These are phyloP conservation scores for Scylla paramamosain DNA, from an alignment of 1,140 invertebrate species.

Conservation along the genomic window DNA sequence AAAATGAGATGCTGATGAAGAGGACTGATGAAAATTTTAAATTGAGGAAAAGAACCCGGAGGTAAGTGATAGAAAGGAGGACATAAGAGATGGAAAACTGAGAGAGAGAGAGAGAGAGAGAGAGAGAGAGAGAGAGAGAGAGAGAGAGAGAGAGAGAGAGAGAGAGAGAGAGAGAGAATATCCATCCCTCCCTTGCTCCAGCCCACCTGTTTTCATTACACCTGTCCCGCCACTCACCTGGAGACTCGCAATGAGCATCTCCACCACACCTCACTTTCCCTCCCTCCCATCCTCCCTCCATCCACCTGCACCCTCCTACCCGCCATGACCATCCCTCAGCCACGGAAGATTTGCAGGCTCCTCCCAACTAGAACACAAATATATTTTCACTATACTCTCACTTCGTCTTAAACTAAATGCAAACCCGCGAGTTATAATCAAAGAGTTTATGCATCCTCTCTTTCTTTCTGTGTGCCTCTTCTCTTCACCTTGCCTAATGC, in stretches of 20 bases:
- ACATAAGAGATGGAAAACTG: neutral
- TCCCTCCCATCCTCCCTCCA: neutral
- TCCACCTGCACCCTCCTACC: neutral
- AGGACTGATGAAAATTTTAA: constrained; percentile 24
- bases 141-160: constrained; percentile 20
- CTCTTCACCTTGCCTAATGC: neutral
- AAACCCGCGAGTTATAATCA: no score
- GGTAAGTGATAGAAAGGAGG: constrained; percentile 20
- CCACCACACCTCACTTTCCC: neutral
- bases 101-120: constrained; percentile 15
- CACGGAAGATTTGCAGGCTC: neutral
- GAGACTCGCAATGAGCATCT: neutral
- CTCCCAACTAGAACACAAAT: neutral
- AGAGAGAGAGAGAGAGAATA: constrained; percentile 5
- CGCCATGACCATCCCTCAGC: neutral
- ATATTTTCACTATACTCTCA: neutral
- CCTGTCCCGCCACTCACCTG: constrained; percentile 8
- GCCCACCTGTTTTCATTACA: neutral
- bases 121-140: constrained; percentile 19
- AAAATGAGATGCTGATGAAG: constrained; percentile 5
- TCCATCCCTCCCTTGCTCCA: neutral
- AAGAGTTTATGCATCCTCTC: no score
- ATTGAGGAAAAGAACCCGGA: neutral
- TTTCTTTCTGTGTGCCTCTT: neutral
- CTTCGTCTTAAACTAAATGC: no score